A percentile compares a stretch with the other conserved stretches of the same genome.
phyloP scores from a whole-genome alignment of 2,113 vertebrate species.

The Heterotilapia buettikoferi region DNA sequence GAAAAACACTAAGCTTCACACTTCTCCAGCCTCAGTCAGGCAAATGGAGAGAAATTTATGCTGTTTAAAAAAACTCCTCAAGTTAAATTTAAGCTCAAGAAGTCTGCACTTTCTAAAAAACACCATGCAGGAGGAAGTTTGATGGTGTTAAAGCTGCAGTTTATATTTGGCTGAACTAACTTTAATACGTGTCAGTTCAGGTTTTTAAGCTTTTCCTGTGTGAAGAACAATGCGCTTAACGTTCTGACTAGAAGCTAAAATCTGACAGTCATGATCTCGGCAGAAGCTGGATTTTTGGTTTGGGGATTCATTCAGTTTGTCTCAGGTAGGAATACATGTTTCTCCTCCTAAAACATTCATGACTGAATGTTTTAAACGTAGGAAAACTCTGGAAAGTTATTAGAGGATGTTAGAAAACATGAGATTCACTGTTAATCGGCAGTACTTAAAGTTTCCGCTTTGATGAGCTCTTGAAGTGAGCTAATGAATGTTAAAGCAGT shows the following conservation, averaged over 20 bases:
- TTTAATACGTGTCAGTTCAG: accelerated
- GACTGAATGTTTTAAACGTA: accelerated
- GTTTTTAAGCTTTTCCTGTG: neutral
- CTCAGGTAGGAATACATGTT: neutral
- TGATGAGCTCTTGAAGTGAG: neutral
- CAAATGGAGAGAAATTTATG: neutral
- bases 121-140: neutral
- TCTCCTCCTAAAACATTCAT: neutral
- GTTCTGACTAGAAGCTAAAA: neutral
- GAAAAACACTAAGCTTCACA: neutral
- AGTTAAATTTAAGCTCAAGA: neutral
- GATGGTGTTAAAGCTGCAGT: neutral
- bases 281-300: neutral
- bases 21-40: neutral
- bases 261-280: neutral
- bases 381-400: neutral
- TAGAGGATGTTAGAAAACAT: neutral
- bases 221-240: accelerated
- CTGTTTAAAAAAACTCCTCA: neutral
- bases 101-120: neutral
- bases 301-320: neutral
- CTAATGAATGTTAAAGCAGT: neutral
- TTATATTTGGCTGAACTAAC: neutral
- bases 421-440: neutral
- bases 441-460: accelerated